phyloP scores from a whole-genome alignment of 1,140 invertebrate species.

The Spodoptera litura region DNA sequence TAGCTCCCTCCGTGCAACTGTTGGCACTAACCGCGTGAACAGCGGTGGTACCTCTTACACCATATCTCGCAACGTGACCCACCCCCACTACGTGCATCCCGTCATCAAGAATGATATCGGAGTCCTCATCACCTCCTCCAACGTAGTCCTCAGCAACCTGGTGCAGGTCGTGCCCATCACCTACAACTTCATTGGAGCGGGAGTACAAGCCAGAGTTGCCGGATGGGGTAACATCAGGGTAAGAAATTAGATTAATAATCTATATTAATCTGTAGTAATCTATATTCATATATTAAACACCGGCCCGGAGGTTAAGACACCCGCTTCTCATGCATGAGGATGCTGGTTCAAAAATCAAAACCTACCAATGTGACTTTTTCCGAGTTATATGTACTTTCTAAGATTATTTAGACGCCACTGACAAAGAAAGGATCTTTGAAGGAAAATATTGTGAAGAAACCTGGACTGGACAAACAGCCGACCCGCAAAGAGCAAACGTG shows the following conservation, averaged over 20 bases:
- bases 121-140: constrained; percentile 53
- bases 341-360: no score
- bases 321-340: no score
- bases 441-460: no score
- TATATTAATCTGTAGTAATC: no score
- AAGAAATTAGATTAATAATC: constrained; percentile 13
- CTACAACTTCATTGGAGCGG: constrained; percentile 54
- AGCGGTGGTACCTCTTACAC: constrained; percentile 55
- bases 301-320: no score
- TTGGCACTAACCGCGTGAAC: constrained; percentile 66
- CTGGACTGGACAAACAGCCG: no score
- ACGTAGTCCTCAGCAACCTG: constrained; percentile 45
- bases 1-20: constrained; percentile 58
- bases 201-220: constrained; percentile 53
- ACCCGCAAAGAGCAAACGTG: no score
- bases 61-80: constrained; percentile 55
- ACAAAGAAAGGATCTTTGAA: no score
- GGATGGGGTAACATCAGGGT: constrained; percentile 67
- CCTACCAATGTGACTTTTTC: no score
- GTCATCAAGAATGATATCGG: constrained; percentile 67
- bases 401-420: no score
- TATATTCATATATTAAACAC: no score
- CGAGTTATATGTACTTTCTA: no score
- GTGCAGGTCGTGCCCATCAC: constrained; percentile 49
- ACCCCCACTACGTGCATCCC: constrained; percentile 54